Conservation (phyloP, 1,140 invertebrate species). For the Sipha flava region DNA sequence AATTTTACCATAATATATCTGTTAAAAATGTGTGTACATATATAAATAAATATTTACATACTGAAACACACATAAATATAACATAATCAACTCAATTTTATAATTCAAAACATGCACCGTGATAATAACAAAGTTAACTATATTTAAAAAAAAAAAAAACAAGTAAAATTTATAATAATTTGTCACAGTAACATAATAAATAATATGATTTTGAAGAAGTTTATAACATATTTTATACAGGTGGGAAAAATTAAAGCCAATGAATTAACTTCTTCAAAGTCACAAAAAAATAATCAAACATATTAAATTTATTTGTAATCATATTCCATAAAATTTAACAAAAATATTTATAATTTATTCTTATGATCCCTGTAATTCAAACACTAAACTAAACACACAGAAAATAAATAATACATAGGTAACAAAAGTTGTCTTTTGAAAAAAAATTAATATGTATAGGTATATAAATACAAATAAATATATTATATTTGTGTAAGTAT, state of each 20-base stretch:
- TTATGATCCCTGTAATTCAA: slow-evolving; percentile 28
- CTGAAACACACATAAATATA: neutral
- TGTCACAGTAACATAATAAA: slow-evolving; percentile 6
- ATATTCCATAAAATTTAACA: slow-evolving; percentile 21
- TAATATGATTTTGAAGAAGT: neutral
- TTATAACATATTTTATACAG: neutral
- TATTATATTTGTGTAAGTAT: neutral
- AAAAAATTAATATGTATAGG: neutral
- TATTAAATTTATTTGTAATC: slow-evolving; percentile 5
- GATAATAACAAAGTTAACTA: slow-evolving; percentile 2
- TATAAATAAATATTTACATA: neutral
- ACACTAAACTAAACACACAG: slow-evolving; percentile 21
- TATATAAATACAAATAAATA: neutral
- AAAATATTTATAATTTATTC: slow-evolving; percentile 15
- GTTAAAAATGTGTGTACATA: neutral
- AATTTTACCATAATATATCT: neutral
- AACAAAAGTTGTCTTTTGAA: slow-evolving; percentile 13
- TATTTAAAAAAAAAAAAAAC: neutral
- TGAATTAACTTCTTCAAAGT: neutral
- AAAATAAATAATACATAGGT: slow-evolving; percentile 23
- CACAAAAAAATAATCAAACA: neutral
- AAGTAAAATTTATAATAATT: neutral
- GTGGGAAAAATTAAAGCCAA: neutral
- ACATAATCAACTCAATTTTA: neutral
- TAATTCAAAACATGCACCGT: slow-evolving; percentile 21